A percentile compares a stretch with the other conserved stretches of the same genome.
phyloP scores from a whole-genome alignment of 1,140 invertebrate species.

The Drosophila melanica region DNA sequence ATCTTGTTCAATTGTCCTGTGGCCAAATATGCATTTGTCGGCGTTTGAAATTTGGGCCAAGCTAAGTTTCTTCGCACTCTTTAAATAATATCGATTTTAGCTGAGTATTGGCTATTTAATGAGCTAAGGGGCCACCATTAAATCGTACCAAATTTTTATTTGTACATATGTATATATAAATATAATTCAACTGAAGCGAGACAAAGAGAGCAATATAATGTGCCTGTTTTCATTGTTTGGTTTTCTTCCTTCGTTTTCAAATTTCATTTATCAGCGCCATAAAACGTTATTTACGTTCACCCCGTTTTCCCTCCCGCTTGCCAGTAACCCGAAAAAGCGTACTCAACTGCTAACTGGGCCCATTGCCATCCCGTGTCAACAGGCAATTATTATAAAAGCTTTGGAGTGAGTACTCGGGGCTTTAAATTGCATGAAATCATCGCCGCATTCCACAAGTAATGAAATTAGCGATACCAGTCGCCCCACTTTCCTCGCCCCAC shows the following conservation, averaged over 20 bases:
- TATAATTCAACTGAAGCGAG: background rate
- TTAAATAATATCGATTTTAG: constrained; percentile 27
- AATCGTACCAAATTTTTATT: constrained; percentile 6
- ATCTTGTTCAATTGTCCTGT: background rate
- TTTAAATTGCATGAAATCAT: constrained; percentile 83
- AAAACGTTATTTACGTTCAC: constrained; percentile 57
- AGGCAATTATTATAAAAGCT: constrained; percentile 82
- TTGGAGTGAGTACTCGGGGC: constrained; percentile 17
- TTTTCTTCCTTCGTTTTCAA: constrained; percentile 60
- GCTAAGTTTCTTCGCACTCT: background rate
- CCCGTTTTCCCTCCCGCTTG: background rate
- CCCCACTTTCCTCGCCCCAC: background rate
- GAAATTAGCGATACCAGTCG: constrained; percentile 66
- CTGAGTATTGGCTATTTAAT: constrained; percentile 10
- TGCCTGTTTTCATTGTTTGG: constrained; percentile 49
- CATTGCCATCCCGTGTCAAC: constrained; percentile 77
- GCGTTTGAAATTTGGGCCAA: constrained; percentile 17
- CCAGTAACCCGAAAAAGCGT: constrained; percentile 8
- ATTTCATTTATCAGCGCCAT: constrained; percentile 78
- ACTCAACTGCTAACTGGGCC: constrained; percentile 32
- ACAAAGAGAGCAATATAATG: background rate
- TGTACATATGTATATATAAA: background rate
- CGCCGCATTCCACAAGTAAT: constrained; percentile 75
- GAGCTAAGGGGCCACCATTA: constrained; percentile 22
- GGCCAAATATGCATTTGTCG: constrained; percentile 5